Conservation (phyloP, 2,113 vertebrate species). For the Microtus montanus region DNA sequence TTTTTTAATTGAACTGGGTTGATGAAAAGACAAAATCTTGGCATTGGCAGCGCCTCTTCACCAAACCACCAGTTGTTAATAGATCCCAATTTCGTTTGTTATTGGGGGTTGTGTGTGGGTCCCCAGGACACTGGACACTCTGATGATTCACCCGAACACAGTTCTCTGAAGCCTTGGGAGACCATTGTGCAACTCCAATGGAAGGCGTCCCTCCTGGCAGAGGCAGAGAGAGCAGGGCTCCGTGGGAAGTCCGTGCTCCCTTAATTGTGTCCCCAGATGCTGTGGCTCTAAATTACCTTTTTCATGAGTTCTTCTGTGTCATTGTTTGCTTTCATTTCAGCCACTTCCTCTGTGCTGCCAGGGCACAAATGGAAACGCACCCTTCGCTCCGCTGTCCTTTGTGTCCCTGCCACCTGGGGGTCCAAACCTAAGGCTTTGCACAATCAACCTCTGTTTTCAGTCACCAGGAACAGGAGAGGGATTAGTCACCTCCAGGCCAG, state of each 20-base stretch:
- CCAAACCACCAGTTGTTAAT: background rate
- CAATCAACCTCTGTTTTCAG: constrained; percentile 14
- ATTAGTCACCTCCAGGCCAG: background rate
- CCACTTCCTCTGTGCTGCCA: constrained; percentile 57
- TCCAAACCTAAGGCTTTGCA: background rate
- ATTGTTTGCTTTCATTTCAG: constrained; percentile 6
- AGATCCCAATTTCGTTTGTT: background rate
- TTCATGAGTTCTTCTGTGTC: background rate
- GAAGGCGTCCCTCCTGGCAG: background rate
- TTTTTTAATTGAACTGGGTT: background rate
- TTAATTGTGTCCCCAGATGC: background rate
- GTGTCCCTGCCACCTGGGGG: background rate
- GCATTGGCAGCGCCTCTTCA: background rate
- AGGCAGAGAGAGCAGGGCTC: background rate
- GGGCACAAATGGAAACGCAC: background rate
- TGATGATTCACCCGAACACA: constrained; percentile 7
- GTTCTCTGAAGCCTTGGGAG: background rate
- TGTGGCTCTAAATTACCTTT: background rate
- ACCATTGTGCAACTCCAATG: background rate
- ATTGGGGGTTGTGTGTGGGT: rapidly evolving
- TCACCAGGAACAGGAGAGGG: background rate
- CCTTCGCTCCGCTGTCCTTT: background rate
- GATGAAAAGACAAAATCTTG: background rate
- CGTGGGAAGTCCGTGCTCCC: background rate
- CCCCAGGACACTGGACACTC: background rate